These are phyloP conservation scores for Ooceraea biroi DNA, from an alignment of 1,140 invertebrate species.

Conservation along the genomic window DNA sequence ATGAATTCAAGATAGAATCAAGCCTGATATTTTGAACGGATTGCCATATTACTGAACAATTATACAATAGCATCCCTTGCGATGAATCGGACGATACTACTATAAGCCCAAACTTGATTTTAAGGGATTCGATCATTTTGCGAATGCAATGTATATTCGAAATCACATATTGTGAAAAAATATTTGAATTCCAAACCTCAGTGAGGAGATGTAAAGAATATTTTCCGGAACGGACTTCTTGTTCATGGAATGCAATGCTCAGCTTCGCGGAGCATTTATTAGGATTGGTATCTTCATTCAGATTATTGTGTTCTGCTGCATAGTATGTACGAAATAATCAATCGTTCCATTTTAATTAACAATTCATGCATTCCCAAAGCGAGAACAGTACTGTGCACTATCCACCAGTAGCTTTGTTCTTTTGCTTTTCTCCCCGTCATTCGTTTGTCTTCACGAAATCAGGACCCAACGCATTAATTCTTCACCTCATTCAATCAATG, in stretches of 20 bases:
- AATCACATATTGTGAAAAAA: neutral
- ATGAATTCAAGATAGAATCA: no score
- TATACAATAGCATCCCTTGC: neutral
- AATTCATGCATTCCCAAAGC: slow-evolving; percentile 6
- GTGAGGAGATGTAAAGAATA: neutral
- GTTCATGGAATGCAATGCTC: no score
- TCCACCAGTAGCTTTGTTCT: slow-evolving; percentile 14
- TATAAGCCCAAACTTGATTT: slow-evolving; percentile 5
- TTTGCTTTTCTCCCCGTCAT: slow-evolving; percentile 2
- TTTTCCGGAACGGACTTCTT: neutral
- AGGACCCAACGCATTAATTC: neutral
- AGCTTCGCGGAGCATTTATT: slow-evolving; percentile 9
- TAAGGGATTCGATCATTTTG: slow-evolving; percentile 8
- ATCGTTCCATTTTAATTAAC: slow-evolving; percentile 6
- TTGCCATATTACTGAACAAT: slow-evolving; percentile 15
- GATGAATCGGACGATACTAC: neutral
- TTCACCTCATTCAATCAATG: slow-evolving; percentile 10
- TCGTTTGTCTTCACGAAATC: neutral
- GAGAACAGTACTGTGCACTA: slow-evolving; percentile 11
- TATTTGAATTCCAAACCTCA: neutral
- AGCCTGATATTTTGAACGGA: slow-evolving; percentile 6
- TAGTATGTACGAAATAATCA: slow-evolving; percentile 2
- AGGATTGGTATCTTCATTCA: slow-evolving; percentile 10
- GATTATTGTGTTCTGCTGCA: slow-evolving; percentile 8
- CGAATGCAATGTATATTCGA: neutral